phyloP scores from a whole-genome alignment of 2,888 invertebrate genomes.

The Drosophila anomalata region DNA sequence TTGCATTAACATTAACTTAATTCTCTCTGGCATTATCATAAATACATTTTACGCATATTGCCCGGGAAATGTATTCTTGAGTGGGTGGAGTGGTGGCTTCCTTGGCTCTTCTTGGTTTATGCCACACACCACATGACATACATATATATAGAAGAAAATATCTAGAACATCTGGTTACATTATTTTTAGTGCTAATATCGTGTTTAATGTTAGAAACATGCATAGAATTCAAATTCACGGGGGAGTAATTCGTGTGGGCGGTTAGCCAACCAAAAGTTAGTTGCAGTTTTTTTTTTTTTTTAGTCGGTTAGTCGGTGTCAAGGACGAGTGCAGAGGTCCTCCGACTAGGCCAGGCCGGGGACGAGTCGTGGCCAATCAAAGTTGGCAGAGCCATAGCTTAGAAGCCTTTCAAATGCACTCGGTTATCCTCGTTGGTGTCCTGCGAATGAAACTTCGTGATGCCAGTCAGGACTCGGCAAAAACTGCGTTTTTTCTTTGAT shows the following conservation, averaged over 20 bases:
- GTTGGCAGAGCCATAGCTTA: slow-evolving; percentile 59
- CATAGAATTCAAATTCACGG: slow-evolving; percentile 52
- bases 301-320: not conserved
- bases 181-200: slow-evolving; percentile 60
- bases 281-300: not conserved
- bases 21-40: slow-evolving; percentile 81
- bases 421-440: slow-evolving; percentile 42
- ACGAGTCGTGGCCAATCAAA: slow-evolving; percentile 64
- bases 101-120: not conserved
- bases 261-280: slow-evolving; percentile 18
- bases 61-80: slow-evolving; percentile 25
- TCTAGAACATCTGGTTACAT: slow-evolving; percentile 42
- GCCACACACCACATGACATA: slow-evolving; percentile 3
- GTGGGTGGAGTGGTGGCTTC: slow-evolving; percentile 4
- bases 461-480: slow-evolving; percentile 2
- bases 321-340: slow-evolving; percentile 4
- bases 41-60: slow-evolving; percentile 81
- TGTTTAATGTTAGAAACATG: slow-evolving; percentile 53
- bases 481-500: slow-evolving; percentile 26
- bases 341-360: slow-evolving; percentile 8
- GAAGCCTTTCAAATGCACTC: slow-evolving; percentile 70
- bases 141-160: not conserved
- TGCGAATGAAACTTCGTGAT: slow-evolving; percentile 7
- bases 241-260: slow-evolving; percentile 29
- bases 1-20: slow-evolving; percentile 80